phyloP scores from a whole-genome alignment of 2,888 invertebrate genomes.

The Pseudococcus jackbeardsleyi region DNA sequence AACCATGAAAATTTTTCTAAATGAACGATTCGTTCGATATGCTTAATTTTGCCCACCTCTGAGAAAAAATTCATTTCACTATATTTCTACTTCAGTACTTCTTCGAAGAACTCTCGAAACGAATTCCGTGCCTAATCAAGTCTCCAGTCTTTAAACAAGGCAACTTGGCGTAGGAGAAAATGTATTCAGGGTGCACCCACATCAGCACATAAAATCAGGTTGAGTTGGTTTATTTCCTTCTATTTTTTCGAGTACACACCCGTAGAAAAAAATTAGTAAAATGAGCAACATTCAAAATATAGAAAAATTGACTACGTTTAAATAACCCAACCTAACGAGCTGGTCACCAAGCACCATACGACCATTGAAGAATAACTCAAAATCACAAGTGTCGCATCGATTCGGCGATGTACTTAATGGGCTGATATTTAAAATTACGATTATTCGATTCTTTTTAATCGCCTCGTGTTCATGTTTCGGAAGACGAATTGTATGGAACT shows the following conservation, averaged over 20 bases:
- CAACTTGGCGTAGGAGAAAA: slow-evolving; percentile 17
- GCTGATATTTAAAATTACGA: slow-evolving; percentile 17
- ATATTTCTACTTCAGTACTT: too few relatives aligned
- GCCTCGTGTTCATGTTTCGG: background rate
- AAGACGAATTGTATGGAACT: background rate
- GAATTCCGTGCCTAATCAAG: background rate
- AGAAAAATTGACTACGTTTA: background rate
- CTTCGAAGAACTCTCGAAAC: background rate
- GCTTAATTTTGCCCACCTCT: too few relatives aligned
- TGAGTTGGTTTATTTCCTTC: background rate
- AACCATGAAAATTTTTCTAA: too few relatives aligned
- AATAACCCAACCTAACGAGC: background rate
- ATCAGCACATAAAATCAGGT: background rate
- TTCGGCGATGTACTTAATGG: background rate
- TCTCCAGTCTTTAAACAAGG: background rate
- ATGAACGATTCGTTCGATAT: too few relatives aligned
- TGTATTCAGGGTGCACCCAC: slow-evolving; percentile 5
- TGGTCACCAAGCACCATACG: background rate
- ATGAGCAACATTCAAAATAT: background rate
- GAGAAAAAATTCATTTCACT: too few relatives aligned
- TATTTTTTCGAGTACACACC: background rate
- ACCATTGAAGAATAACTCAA: background rate
- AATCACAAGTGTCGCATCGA: background rate
- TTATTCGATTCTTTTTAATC: slow-evolving; percentile 16
- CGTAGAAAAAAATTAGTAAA: background rate